Evolutionary conservation across 2,113 vertebrate genomes (phyloP).

Genomic region (Edolisoma coerulescens): DNA sequence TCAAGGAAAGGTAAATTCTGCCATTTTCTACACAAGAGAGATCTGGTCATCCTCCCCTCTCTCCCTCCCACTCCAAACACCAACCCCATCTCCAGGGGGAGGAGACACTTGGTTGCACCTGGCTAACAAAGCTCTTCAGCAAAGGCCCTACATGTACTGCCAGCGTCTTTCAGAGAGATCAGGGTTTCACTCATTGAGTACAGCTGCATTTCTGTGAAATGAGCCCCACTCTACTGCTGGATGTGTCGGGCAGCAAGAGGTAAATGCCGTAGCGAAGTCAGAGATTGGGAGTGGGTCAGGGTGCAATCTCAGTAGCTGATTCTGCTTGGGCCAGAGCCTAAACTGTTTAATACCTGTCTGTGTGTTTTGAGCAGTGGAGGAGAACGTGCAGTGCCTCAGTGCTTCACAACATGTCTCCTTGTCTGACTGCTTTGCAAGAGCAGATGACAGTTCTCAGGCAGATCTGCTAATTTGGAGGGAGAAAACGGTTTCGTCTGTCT

Average conservation of each 20-base stretch:
- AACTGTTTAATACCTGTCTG: not conserved
- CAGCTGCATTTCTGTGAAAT: not conserved
- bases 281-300: not conserved
- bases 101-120: not conserved
- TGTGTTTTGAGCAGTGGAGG: not conserved
- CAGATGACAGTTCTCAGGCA: conserved; percentile 15
- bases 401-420: not conserved
- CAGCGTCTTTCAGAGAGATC: not conserved
- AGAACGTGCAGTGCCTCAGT: not conserved
- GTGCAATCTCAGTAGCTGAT: not conserved
- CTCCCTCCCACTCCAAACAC: not conserved
- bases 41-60: not conserved
- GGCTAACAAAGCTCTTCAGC: not conserved
- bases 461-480: conserved; percentile 18
- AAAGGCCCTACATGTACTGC: not conserved
- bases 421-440: not conserved
- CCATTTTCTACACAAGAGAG: not conserved
- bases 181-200: not conserved
- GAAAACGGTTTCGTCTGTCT: not conserved
- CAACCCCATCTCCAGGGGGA: not conserved
- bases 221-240: not conserved
- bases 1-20: not conserved
- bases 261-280: not conserved
- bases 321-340: not conserved
- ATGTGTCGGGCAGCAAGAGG: not conserved